Conservation (phyloP, 2,113 vertebrate species). For the Corythaeola cristata region DNA sequence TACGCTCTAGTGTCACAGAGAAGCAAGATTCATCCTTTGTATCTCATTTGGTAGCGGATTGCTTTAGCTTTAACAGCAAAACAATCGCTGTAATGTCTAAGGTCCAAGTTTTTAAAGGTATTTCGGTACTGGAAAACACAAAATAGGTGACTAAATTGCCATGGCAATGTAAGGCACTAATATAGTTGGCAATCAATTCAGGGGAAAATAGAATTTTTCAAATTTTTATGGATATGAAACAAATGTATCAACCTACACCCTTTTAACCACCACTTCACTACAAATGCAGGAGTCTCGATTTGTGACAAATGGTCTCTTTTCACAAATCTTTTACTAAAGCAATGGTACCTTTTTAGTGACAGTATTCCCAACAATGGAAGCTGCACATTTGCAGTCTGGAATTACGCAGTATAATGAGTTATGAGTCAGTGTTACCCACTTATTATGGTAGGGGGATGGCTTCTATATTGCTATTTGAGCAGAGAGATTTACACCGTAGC, state of each 20-base stretch:
- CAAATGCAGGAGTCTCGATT: not conserved
- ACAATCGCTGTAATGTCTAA: not conserved
- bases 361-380: not conserved
- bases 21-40: not conserved
- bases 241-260: not conserved
- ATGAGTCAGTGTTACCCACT: conserved; percentile 20
- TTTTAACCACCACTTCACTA: not conserved
- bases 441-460: not conserved
- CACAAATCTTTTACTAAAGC: not conserved
- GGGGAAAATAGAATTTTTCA: not conserved
- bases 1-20: not conserved
- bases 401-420: not conserved
- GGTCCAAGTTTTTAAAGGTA: not conserved
- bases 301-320: not conserved
- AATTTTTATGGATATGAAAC: not conserved
- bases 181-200: not conserved
- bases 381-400: not conserved
- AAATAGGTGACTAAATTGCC: not conserved
- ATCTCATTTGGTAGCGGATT: not conserved
- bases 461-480: not conserved
- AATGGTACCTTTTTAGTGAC: not conserved
- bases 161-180: not conserved
- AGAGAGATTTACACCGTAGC: not conserved
- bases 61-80: not conserved
- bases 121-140: not conserved